These are phyloP conservation scores for Heliconius eleuchia DNA, from an alignment of 1,140 invertebrate genomes.

Conservation along the genomic window DNA sequence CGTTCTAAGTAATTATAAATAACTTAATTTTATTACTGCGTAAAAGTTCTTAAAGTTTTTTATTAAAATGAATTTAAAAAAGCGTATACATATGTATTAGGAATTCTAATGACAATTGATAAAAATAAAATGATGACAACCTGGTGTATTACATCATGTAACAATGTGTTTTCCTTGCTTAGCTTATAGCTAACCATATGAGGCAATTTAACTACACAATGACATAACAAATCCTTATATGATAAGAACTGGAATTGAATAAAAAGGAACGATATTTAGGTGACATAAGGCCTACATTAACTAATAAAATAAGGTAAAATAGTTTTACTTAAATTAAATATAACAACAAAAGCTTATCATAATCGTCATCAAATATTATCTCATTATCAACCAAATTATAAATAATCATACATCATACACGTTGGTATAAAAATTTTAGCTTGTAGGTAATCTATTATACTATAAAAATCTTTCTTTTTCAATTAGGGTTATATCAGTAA, in stretches of 20 bases:
- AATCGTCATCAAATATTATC: too few relatives aligned
- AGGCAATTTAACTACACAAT: slow-evolving; percentile 39
- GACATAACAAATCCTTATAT: slow-evolving; percentile 34
- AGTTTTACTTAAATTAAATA: too few relatives aligned
- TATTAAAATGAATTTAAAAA: background rate
- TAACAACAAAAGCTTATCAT: too few relatives aligned
- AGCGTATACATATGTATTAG: background rate
- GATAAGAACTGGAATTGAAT: slow-evolving; percentile 9
- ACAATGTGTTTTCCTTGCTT: slow-evolving; percentile 38
- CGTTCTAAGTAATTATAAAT: background rate
- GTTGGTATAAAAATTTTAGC: too few relatives aligned
- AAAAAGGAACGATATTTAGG: background rate
- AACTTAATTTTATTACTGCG: background rate
- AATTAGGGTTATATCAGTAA: background rate
- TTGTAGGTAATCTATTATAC: background rate
- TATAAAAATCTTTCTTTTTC: background rate
- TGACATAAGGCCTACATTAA: too few relatives aligned
- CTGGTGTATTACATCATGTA: slow-evolving; percentile 30
- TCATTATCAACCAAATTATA: too few relatives aligned
- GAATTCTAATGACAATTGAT: slow-evolving; percentile 30
- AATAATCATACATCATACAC: too few relatives aligned
- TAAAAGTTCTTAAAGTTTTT: background rate
- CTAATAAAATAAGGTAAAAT: too few relatives aligned
- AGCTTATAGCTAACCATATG: slow-evolving; percentile 29
- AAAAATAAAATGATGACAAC: slow-evolving; percentile 39